Evolutionary conservation across 2,113 vertebrate species (phyloP).

Genomic region (Cynocephalus volans): DNA sequence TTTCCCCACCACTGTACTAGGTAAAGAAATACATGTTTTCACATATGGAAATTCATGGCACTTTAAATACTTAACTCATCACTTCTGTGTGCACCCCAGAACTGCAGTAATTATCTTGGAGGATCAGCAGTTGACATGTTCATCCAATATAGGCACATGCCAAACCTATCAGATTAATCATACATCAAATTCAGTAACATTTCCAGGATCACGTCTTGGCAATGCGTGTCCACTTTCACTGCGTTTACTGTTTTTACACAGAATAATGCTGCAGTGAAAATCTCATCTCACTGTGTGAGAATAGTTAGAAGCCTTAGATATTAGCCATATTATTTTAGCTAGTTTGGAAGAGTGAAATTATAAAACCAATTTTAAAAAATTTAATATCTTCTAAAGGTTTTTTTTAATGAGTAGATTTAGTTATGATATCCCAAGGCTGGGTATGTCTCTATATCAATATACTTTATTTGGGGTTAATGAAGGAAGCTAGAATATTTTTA

Average conservation of each 20-base stretch:
- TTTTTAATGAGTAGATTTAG: background rate
- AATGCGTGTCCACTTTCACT: background rate
- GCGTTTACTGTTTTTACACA: background rate
- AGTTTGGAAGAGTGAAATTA: slow-evolving; percentile 36
- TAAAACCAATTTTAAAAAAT: background rate
- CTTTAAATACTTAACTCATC: background rate
- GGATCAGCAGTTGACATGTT: background rate
- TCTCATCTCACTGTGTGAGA: background rate
- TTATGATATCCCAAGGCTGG: background rate
- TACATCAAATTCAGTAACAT: background rate
- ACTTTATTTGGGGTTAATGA: background rate
- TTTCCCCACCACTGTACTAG: background rate
- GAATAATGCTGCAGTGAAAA: background rate
- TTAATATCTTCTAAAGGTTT: background rate
- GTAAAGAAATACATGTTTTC: background rate
- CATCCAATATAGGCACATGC: background rate
- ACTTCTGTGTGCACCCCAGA: background rate
- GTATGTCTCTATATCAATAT: background rate
- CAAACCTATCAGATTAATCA: background rate
- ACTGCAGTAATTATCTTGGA: background rate
- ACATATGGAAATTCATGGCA: background rate
- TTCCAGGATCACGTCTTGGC: background rate
- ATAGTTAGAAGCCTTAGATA: background rate
- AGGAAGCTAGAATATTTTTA: background rate
- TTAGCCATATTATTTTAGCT: background rate